phyloP scores from a whole-genome alignment of 2,797 vertebrate genomes.

The Mareca penelope region DNA sequence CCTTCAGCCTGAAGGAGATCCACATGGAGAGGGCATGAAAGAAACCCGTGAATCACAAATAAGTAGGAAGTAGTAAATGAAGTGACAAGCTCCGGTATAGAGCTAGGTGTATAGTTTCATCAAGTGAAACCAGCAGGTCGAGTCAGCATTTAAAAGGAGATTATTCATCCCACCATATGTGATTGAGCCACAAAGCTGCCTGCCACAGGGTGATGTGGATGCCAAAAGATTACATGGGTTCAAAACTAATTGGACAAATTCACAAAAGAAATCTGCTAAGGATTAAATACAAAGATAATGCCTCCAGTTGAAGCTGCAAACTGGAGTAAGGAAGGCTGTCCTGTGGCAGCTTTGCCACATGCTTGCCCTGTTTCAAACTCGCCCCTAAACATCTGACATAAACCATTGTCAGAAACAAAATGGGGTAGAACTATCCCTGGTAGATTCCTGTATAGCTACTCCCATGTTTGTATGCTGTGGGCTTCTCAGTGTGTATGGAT shows the following conservation, averaged over 20 bases:
- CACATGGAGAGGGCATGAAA: not conserved
- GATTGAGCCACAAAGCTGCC: not conserved
- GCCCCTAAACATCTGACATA: not conserved
- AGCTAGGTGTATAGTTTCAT: not conserved
- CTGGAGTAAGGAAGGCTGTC: not conserved
- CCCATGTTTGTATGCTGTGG: not conserved
- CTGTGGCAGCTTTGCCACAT: not conserved
- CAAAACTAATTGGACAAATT: not conserved
- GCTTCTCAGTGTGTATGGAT: not conserved
- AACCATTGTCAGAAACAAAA: not conserved
- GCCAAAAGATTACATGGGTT: not conserved
- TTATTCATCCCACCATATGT: not conserved
- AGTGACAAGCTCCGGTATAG: not conserved
- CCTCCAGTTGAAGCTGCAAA: not conserved
- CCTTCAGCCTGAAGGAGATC: not conserved
- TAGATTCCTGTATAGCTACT: not conserved
- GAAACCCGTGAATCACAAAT: not conserved
- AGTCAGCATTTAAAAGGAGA: not conserved
- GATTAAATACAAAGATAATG: not conserved
- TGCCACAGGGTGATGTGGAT: not conserved
- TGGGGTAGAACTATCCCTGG: not conserved
- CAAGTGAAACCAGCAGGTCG: not conserved
- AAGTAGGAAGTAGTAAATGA: not conserved
- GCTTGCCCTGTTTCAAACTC: conserved; percentile 3
- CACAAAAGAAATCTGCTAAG: not conserved